Evolutionary conservation across 2,888 invertebrate species (phyloP), one percentile per base, ranked within the genome.

Genomic region (Caenorhabditis sp.): DNA sequence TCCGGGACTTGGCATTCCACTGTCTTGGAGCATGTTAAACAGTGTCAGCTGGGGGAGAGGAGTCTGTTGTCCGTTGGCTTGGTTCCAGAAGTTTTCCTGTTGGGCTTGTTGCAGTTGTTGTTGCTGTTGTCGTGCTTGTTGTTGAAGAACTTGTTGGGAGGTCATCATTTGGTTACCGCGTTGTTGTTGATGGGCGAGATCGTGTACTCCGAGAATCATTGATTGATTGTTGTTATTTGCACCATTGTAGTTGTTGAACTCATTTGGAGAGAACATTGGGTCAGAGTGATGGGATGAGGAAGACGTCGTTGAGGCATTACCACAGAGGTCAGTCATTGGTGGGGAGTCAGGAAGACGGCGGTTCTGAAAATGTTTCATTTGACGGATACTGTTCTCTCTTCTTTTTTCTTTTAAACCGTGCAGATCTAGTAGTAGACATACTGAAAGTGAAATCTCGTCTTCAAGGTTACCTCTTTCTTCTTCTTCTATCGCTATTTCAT

Each of bases 281-380:
- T 90, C 90, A 1, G 91, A 90, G 63, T 88, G 89, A 59, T 87
- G 86, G 14, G 88, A 88, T 8, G 90, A 89, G 1, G 90, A 90
- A 12, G 73, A 69, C 31, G 89, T 86, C 10, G 88, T 87, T 0
- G 87, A 87, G 2, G 86, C 90, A 22, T 87, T 89, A n/a, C 86
- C 91, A 58, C 90, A 90, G 10, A 89, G 87, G 64, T 91, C 91
- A 7, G 91, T 91, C 75, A 92, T 90, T 24, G 91, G 90, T 38
- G 91, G 91, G 19, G 90, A 89, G 74, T 91, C 91, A 47, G 90
- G 91, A 24, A 91, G 85, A 14, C 90, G 80, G 7, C 83, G 79
- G 24, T 41, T 38, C 80, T 80, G 79, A 24, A 80, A 72, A 19
- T 5, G 6, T 3, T 10, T 16, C 12, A 3, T 8, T 24, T 56